Percentiles rank a stretch among this genome's conserved stretches.
Conservation (phyloP, 2,113 vertebrate genomes). For the Callospermophilus lateralis region DNA sequence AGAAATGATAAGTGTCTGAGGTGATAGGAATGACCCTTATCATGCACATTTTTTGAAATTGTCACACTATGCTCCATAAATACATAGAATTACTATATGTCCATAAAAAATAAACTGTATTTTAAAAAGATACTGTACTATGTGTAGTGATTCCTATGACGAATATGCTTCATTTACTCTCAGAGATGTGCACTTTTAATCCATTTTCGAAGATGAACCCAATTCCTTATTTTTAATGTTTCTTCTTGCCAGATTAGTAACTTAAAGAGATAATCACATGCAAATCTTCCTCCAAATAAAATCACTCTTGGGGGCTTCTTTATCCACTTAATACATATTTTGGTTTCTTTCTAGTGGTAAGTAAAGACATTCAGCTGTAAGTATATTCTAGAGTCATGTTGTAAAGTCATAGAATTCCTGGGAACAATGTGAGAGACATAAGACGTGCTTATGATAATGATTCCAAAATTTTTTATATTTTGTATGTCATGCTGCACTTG, state of each 20-base stretch:
- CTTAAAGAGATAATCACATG: conserved; percentile 78
- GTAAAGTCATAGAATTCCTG: not conserved
- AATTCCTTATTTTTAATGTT: conserved; percentile 81
- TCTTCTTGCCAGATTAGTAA: conserved; percentile 77
- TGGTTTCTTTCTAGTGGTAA: not conserved
- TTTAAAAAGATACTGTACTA: not conserved
- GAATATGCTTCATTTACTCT: conserved; percentile 6
- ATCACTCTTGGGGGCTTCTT: conserved; percentile 61
- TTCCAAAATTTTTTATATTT: not conserved
- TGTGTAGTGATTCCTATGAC: not conserved
- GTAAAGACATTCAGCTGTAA: conserved; percentile 7
- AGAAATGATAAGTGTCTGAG: not conserved
- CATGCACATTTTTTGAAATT: not conserved
- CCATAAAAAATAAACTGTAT: not conserved
- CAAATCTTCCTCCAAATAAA: conserved; percentile 63
- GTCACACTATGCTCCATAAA: not conserved
- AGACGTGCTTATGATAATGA: not conserved
- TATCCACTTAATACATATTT: not conserved
- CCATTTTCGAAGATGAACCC: conserved; percentile 79
- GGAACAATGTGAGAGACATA: not conserved
- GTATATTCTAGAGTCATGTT: not conserved
- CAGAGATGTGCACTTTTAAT: conserved; percentile 76
- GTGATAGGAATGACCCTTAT: not conserved
- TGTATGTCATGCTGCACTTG: not conserved
- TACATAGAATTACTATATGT: not conserved